phyloP scores from a whole-genome alignment of 2,888 invertebrate genomes.

The Cosmia trapezina region DNA sequence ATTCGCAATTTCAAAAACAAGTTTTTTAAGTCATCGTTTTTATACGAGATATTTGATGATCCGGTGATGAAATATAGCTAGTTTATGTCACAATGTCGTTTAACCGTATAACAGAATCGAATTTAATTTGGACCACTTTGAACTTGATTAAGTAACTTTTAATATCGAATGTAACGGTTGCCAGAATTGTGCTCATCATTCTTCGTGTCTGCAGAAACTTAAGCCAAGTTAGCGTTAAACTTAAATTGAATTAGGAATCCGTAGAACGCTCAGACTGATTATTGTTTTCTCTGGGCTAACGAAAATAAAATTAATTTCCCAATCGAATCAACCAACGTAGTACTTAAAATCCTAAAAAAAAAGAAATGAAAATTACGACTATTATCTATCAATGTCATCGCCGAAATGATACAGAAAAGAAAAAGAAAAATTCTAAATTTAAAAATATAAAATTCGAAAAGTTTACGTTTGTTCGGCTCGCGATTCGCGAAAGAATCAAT shows the following conservation, averaged over 20 bases:
- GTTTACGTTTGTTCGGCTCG: constrained; percentile 73
- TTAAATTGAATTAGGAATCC: constrained; percentile 41
- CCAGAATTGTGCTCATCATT: constrained; percentile 37
- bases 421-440: constrained; percentile 57
- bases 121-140: constrained; percentile 59
- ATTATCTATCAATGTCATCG: constrained; percentile 56
- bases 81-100: constrained; percentile 55
- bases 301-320: constrained; percentile 35
- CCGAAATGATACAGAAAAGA: constrained; percentile 34
- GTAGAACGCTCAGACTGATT: constrained; percentile 10
- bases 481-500: constrained; percentile 86
- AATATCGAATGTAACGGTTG: constrained; percentile 53
- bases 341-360: constrained; percentile 2
- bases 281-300: constrained; percentile 15
- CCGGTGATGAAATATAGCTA: constrained; percentile 74
- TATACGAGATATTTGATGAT: constrained; percentile 72
- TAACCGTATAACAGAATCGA: constrained; percentile 43
- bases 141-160: constrained; percentile 53
- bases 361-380: constrained; percentile 29
- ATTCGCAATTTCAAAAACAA: constrained; percentile 80
- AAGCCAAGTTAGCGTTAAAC: constrained; percentile 30
- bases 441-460: constrained; percentile 64
- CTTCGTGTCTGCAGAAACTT: constrained; percentile 34
- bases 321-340: constrained; percentile 20
- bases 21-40: constrained; percentile 70